Percentiles rank a stretch among this genome's conserved stretches.
These are phyloP conservation scores for Orchesellides sinensis DNA, from an alignment of 2,888 invertebrate species.

Conservation along the genomic window DNA sequence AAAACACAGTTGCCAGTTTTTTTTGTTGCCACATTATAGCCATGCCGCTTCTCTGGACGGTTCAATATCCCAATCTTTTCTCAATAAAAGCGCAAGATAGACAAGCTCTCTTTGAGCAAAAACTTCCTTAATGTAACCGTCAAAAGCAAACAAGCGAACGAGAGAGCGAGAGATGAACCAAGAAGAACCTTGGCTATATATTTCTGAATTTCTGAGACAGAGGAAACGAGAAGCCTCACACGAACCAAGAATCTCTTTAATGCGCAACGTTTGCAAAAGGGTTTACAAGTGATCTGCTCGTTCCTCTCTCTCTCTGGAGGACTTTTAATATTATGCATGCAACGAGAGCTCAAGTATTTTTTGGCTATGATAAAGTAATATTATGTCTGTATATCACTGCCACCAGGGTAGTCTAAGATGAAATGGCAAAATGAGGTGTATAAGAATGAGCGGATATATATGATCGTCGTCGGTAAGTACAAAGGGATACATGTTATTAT, in stretches of 20 bases:
- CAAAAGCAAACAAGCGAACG: conserved; percentile 22
- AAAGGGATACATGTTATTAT: conserved; percentile 48
- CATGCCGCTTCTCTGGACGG: no score
- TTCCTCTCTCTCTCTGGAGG: background rate
- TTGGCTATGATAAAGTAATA: background rate
- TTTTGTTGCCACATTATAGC: no score
- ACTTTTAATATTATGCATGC: conserved; percentile 22
- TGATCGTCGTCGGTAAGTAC: conserved; percentile 26
- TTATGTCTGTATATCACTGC: background rate
- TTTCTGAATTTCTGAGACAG: background rate
- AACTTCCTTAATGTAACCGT: conserved; percentile 33
- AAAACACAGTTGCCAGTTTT: no score
- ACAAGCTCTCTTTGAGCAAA: background rate
- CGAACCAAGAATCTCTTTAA: background rate
- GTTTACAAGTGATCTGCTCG: conserved; percentile 11
- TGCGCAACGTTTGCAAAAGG: background rate
- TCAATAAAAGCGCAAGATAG: conserved; percentile 1
- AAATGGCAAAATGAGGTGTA: background rate
- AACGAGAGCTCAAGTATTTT: background rate
- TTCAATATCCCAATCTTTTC: conserved; percentile 6
- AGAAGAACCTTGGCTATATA: background rate
- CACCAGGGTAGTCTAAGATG: background rate
- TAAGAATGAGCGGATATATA: background rate
- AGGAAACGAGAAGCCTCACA: background rate
- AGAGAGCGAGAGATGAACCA: background rate